Conservation (phyloP, 1,140 invertebrate species). For the Eulimnadia texana region DNA sequence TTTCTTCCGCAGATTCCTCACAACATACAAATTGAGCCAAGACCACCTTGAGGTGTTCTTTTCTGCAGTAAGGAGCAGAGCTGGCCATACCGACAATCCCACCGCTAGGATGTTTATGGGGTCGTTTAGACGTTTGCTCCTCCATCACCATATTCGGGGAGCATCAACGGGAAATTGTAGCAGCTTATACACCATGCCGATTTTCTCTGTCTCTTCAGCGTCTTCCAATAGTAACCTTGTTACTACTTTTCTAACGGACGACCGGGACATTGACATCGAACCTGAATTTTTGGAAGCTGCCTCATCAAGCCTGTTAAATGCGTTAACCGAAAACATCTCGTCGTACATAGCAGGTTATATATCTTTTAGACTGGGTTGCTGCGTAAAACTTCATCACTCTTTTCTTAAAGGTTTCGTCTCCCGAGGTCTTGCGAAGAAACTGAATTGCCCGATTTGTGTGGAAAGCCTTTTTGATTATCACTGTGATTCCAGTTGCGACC, state of each 20-base stretch:
- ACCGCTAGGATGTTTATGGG: neutral
- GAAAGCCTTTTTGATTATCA: neutral
- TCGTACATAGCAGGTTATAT: neutral
- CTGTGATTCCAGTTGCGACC: neutral
- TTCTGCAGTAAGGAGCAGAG: neutral
- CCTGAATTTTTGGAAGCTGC: neutral
- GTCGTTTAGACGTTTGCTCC: neutral
- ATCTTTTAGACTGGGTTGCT: neutral
- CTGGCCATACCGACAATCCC: neutral
- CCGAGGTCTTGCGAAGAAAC: neutral
- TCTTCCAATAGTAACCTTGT: neutral
- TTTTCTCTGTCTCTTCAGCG: neutral
- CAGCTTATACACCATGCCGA: neutral
- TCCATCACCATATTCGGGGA: neutral
- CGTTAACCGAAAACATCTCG: neutral
- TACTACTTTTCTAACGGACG: neutral
- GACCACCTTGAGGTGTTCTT: constrained; percentile 1
- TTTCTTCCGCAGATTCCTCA: neutral
- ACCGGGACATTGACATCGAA: neutral
- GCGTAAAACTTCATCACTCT: neutral
- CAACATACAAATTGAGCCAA: neutral
- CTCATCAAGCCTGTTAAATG: neutral
- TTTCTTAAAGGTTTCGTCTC: neutral
- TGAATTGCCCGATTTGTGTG: neutral
- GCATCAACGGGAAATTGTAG: neutral